A percentile compares a stretch with the other conserved stretches of the same genome.
Evolutionary conservation across 2,113 vertebrate genomes (phyloP).

Genomic region (Onychostoma macrolepis): DNA sequence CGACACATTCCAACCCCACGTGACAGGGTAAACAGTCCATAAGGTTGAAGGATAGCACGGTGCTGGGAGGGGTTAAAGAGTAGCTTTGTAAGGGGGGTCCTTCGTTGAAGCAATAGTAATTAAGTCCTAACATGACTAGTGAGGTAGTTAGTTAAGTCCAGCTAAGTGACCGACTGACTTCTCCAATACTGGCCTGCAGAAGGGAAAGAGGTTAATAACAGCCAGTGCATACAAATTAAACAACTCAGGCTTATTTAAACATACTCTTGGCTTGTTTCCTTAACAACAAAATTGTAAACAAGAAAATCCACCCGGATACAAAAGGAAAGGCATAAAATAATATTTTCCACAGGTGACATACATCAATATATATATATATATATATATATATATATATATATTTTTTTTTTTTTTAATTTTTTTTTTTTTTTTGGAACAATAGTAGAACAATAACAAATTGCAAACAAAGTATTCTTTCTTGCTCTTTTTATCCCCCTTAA

Average conservation of each 20-base stretch:
- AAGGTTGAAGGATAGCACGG: neutral
- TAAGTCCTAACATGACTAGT: neutral
- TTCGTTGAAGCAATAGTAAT: neutral
- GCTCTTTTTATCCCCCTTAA: neutral
- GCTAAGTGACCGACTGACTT: neutral
- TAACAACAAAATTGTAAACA: too few relatives aligned
- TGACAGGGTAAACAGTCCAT: neutral
- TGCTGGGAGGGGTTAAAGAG: neutral
- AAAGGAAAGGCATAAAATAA: neutral
- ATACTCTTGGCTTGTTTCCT: too few relatives aligned
- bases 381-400: too few relatives aligned
- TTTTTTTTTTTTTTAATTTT: too few relatives aligned
- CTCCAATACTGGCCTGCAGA: neutral
- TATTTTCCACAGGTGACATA: neutral
- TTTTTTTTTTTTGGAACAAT: neutral
- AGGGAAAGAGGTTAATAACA: neutral
- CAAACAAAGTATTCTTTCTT: neutral
- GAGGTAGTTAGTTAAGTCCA: neutral
- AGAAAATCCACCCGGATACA: too few relatives aligned
- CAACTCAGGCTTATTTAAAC: too few relatives aligned
- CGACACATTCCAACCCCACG: neutral
- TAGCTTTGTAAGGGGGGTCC: neutral
- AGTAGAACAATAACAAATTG: neutral
- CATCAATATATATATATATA: too few relatives aligned
- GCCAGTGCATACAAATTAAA: neutral